Percentiles rank a stretch among this genome's conserved stretches.
Evolutionary conservation across 1,140 invertebrate species (phyloP).

Genomic region (Leptinotarsa texana): DNA sequence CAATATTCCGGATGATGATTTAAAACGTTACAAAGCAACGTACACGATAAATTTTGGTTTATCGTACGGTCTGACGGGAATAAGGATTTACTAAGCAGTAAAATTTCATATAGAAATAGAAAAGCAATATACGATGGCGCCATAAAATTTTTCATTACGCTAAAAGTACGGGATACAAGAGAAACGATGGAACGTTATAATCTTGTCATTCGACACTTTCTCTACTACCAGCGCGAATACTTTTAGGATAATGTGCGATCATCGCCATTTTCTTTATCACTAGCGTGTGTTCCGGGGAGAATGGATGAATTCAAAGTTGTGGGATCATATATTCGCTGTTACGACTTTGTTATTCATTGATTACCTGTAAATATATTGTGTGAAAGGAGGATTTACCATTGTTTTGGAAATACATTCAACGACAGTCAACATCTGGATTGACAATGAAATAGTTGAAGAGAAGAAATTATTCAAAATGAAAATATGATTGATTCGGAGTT

Average conservation of each 20-base stretch:
- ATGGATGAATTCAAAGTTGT: constrained; percentile 3
- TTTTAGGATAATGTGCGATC: constrained; percentile 20
- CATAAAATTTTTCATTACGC: constrained; percentile 38
- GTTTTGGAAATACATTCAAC: no score
- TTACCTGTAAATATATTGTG: no score
- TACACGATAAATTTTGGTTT: constrained; percentile 30
- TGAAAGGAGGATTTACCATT: no score
- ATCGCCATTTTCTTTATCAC: constrained; percentile 10
- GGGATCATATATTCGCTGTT: neutral
- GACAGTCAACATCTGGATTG: no score
- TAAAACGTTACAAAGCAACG: constrained; percentile 10
- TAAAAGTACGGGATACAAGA: constrained; percentile 32
- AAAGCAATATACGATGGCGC: constrained; percentile 33
- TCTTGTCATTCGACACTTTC: constrained; percentile 27
- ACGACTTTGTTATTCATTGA: no score
- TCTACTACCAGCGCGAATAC: neutral
- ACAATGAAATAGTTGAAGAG: no score
- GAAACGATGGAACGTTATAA: constrained; percentile 36
- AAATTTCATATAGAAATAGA: constrained; percentile 38
- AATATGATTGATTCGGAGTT: no score
- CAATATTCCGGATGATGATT: constrained; percentile 10
- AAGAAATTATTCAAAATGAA: no score
- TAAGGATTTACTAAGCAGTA: constrained; percentile 37
- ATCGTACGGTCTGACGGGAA: constrained; percentile 30
- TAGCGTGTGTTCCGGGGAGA: neutral